phyloP scores from a whole-genome alignment of 1,140 invertebrate genomes.

The Plectrocnemia conspersa region DNA sequence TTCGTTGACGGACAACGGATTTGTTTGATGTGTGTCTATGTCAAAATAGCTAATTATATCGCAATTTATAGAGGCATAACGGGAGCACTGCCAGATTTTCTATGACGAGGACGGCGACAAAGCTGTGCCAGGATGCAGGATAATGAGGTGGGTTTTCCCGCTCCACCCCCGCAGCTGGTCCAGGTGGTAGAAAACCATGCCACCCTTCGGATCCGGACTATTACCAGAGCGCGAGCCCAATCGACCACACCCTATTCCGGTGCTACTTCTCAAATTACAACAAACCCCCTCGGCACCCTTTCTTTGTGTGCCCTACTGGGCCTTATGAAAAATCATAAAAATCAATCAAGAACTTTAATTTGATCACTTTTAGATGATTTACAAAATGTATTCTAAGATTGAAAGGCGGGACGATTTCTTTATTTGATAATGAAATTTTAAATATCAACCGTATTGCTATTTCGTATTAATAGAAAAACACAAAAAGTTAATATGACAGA shows the following conservation, averaged over 20 bases:
- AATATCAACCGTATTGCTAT: not conserved
- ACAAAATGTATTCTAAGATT: not conserved
- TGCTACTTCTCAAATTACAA: conserved; percentile 9
- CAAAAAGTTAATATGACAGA: too few species aligned
- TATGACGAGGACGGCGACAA: conserved; percentile 7
- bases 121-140: conserved; percentile 10
- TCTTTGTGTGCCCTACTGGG: not conserved
- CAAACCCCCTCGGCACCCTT: conserved; percentile 8
- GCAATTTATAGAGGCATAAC: too few species aligned
- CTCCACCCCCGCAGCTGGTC: conserved; percentile 24
- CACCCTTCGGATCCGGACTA: not conserved
- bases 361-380: not conserved
- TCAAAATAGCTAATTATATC: too few species aligned
- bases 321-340: conserved; percentile 2
- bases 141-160: conserved; percentile 17
- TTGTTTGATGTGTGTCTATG: too few species aligned
- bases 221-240: not conserved
- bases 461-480: not conserved
- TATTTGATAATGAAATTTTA: not conserved
- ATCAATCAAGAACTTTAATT: conserved; percentile 7
- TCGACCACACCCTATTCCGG: conserved; percentile 15
- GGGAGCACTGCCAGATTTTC: too few species aligned
- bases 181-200: conserved; percentile 13
- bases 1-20: too few species aligned
- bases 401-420: not conserved